phyloP scores from a whole-genome alignment of 2,797 vertebrate species.

The Pipistrellus pygmaeus region DNA sequence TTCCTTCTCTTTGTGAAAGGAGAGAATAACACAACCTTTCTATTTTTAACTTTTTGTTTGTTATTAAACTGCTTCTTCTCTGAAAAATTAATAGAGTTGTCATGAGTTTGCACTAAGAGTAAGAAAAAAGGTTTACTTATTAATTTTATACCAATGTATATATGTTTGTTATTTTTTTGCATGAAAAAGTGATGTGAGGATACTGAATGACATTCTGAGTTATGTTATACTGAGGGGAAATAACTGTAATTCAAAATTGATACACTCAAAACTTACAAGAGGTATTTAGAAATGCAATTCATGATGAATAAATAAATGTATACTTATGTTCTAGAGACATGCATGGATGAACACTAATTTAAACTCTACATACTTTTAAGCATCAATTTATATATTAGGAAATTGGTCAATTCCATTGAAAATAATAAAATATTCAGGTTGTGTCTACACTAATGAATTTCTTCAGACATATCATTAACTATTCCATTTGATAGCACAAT shows the following conservation, averaged over 20 bases:
- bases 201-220: not conserved
- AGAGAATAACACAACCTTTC: not conserved
- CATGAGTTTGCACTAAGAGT: not conserved
- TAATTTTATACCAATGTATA: slow-evolving; percentile 7
- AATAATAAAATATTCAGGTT: not conserved
- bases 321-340: not conserved
- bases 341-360: not conserved
- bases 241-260: slow-evolving; percentile 12
- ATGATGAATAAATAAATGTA: not conserved
- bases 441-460: not conserved
- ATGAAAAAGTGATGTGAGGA: not conserved
- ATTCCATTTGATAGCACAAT: not conserved
- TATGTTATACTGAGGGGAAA: not conserved
- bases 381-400: not conserved
- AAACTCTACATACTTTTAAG: not conserved
- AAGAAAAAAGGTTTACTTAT: not conserved
- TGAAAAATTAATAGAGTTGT: not conserved
- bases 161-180: not conserved
- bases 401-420: not conserved
- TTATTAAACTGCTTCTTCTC: slow-evolving; percentile 9
- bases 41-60: not conserved
- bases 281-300: not conserved
- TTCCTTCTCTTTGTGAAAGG: not conserved
- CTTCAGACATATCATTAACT: not conserved
- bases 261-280: not conserved